phyloP scores from a whole-genome alignment of 2,888 invertebrate species.

The Aelia acuminata region DNA sequence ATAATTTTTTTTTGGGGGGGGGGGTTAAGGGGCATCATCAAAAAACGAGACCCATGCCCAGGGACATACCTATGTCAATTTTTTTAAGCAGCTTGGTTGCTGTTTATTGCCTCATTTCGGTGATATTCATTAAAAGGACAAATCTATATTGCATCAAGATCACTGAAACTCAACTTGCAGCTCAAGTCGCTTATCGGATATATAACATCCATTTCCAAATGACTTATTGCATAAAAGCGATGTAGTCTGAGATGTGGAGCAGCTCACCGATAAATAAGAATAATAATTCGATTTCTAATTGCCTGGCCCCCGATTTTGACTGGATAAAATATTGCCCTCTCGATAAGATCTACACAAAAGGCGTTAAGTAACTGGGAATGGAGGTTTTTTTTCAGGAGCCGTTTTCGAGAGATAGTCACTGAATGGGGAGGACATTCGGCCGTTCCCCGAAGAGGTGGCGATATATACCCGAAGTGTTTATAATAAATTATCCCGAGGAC shows the following conservation, averaged over 20 bases:
- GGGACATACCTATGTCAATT: too few relatives aligned
- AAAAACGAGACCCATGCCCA: too few relatives aligned
- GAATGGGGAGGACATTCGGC: slow-evolving; percentile 19
- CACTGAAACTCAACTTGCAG: not conserved
- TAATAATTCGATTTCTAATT: slow-evolving; percentile 42
- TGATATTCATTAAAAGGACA: too few relatives aligned
- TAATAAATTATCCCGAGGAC: not conserved
- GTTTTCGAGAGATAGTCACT: not conserved
- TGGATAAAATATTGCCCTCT: not conserved
- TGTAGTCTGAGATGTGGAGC: not conserved
- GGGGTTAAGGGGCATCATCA: too few relatives aligned
- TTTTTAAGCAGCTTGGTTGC: too few relatives aligned
- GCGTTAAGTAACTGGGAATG: slow-evolving; percentile 22
- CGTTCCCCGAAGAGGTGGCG: not conserved
- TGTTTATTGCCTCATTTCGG: too few relatives aligned
- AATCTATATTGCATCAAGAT: too few relatives aligned
- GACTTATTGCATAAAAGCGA: slow-evolving; percentile 29
- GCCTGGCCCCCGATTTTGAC: slow-evolving; percentile 24
- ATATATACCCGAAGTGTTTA: not conserved
- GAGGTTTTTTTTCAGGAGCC: not conserved
- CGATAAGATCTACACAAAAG: slow-evolving; percentile 17
- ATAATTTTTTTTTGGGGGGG: too few relatives aligned
- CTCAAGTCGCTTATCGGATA: not conserved
- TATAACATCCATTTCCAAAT: slow-evolving; percentile 20
- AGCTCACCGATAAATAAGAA: slow-evolving; percentile 24